phyloP scores from a whole-genome alignment of 2,113 vertebrate species.

The Mungos mungo region DNA sequence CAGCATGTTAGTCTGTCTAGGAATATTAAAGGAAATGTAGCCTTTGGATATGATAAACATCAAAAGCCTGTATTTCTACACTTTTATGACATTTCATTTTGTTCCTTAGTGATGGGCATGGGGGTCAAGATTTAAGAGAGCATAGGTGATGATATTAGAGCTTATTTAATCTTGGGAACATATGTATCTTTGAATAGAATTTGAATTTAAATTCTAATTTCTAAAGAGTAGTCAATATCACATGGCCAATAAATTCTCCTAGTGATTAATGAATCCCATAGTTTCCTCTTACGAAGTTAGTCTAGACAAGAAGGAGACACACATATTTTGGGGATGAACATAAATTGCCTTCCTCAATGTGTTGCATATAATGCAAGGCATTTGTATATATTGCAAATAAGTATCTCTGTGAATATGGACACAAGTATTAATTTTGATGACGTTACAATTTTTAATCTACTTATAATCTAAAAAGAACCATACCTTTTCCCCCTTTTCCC shows the following conservation, averaged over 20 bases:
- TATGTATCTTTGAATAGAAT: neutral
- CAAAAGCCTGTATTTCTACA: neutral
- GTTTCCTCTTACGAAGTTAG: neutral
- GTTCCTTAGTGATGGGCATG: neutral
- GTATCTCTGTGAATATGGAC: neutral
- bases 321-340: neutral
- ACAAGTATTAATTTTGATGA: neutral
- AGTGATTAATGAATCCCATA: neutral
- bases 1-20: neutral
- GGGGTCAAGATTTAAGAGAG: neutral
- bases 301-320: neutral
- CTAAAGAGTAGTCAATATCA: neutral
- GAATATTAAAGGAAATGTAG: neutral
- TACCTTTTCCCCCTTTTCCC: neutral
- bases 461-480: neutral
- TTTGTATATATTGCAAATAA: neutral
- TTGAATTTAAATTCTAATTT: neutral
- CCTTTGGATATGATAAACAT: neutral
- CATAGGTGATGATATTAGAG: neutral
- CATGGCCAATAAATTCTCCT: neutral
- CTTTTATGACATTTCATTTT: neutral
- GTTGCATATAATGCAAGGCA: neutral
- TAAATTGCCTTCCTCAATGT: neutral
- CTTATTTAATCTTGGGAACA: neutral
- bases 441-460: neutral